A percentile compares a stretch with the other conserved stretches of the same genome.
These are phyloP conservation scores for Pelochelys cantorii DNA, from an alignment of 2,797 vertebrate species.

Conservation along the genomic window DNA sequence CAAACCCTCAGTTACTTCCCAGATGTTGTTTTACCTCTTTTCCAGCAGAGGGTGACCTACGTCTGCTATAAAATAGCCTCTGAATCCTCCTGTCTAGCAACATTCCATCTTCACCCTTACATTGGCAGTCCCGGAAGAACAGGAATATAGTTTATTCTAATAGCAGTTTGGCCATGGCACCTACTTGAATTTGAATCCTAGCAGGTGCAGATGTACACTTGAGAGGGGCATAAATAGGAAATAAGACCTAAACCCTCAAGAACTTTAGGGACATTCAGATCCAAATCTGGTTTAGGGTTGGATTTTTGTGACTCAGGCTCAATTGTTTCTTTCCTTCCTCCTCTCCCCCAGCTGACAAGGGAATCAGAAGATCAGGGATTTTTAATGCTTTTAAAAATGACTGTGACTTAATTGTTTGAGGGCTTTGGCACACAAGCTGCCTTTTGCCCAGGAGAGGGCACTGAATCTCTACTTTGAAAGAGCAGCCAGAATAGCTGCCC, in stretches of 20 bases:
- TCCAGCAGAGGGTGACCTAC: neutral
- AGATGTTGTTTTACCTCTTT: neutral
- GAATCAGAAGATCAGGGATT: neutral
- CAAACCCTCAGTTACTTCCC: too few relatives aligned
- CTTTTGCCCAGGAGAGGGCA: conserved; percentile 54
- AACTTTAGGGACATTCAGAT: neutral
- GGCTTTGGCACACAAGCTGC: neutral
- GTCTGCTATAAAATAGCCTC: neutral
- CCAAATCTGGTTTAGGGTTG: fast-evolving
- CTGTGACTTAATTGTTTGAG: neutral
- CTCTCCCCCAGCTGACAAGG: neutral
- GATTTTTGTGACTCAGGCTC: neutral
- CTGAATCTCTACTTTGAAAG: neutral
- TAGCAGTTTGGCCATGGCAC: neutral
- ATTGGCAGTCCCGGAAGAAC: neutral
- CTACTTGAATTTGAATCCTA: neutral
- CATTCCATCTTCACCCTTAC: neutral
- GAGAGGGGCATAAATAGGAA: neutral
- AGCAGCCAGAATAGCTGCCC: fast-evolving
- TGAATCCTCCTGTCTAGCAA: neutral
- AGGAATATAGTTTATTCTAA: neutral
- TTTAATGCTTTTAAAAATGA: fast-evolving
- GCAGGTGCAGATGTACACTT: fast-evolving
- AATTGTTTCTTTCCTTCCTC: neutral
- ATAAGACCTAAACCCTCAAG: neutral